Base-by-base conservation (phyloP, 2,113 vertebrate genomes). In the Oryzias javanicus region DNA sequence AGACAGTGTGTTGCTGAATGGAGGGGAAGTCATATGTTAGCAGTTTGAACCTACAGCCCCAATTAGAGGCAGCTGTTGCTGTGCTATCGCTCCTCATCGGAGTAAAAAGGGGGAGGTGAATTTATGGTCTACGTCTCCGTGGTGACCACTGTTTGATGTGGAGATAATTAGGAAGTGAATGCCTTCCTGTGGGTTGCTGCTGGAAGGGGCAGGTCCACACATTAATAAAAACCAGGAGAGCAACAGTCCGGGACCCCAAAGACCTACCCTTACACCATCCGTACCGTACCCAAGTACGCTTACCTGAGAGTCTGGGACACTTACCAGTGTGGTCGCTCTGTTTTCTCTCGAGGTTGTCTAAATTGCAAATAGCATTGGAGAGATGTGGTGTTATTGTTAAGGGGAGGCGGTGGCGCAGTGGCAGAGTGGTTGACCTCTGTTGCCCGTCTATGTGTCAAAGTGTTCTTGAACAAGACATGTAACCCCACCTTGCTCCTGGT, bases 31-130 rank as follows among this genome's bases (percentile, higher is more conserved):
- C 84, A 88, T 83, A 86, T 91, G 90, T 90, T 91, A 87, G 89
- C 90, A 90, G 88, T 90, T 89, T 91, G 91, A 91, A 91, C 90
- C 89, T 91, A 90, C 89, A 90, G 90, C 78, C 89, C 87, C 92
- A 94, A 93, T 92, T 92, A 90, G 78, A 93, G 90, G 90, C 92
- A 92, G 93, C 92, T 94, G 94, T 95, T 94, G 91, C 90, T 92
- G 64, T 35, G 73, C 82, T 84, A 83, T 89, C 81, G 73, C 81
- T 84, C 81, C 82, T 65, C 78, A 67, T 70, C 20, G 71, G 65
- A 72, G 78, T 18, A 40, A 84, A 4, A 85, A 76, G 88, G 74
- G 83, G 74, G 88, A 88, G 89, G 86, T 89, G 85, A 84, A 90
- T 95, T 96, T 94, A 94, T 93, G 94, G 91, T 92, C 89, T 88